phyloP scores from a whole-genome alignment of 1,140 invertebrate genomes.

The Plodia interpunctella region DNA sequence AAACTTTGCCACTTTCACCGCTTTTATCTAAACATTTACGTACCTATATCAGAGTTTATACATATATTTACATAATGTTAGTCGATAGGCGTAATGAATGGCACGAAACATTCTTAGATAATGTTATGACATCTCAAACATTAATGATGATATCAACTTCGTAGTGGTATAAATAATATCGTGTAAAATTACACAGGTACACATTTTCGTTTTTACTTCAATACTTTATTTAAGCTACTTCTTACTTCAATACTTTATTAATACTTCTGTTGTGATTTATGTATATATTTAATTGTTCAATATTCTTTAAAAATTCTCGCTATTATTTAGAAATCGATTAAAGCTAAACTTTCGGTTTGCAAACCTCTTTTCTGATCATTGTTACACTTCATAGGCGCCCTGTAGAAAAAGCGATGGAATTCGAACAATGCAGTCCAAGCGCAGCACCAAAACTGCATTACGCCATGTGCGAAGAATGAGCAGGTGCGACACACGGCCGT shows the following conservation, averaged over 20 bases:
- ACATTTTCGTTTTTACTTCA: too few relatives aligned
- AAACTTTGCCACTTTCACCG: constrained; percentile 6
- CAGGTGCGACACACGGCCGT: constrained; percentile 47
- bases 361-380: not conserved
- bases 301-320: too few relatives aligned
- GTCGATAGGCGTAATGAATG: not conserved
- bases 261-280: too few relatives aligned
- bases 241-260: too few relatives aligned
- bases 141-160: not conserved
- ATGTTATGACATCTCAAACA: not conserved
- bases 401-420: constrained; percentile 12
- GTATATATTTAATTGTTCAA: too few relatives aligned
- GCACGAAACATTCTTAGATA: not conserved
- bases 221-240: not conserved
- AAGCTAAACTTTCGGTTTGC: too few relatives aligned
- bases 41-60: not conserved
- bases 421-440: constrained; percentile 31
- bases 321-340: too few relatives aligned
- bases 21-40: not conserved
- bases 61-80: not conserved
- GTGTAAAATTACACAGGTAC: too few relatives aligned
- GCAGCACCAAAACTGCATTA: constrained; percentile 45
- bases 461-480: constrained; percentile 59
- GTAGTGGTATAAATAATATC: too few relatives aligned
- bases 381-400: not conserved